These are phyloP conservation scores for Chelon auratus DNA, from an alignment of 2,797 vertebrate species.

Conservation along the genomic window DNA sequence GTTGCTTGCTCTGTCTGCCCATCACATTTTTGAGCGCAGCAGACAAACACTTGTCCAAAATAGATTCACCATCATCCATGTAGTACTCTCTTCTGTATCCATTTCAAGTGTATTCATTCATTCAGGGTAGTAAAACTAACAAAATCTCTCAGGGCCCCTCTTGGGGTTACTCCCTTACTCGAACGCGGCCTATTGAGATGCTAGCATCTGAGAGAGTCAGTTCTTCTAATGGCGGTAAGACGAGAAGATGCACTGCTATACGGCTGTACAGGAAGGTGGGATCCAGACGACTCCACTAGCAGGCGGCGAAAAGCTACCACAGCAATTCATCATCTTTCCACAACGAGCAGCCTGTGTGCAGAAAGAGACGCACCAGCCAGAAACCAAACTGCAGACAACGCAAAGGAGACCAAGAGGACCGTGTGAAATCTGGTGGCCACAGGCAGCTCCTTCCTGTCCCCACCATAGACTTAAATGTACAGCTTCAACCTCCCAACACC, in stretches of 20 bases:
- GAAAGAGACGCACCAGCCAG: constrained; percentile 33
- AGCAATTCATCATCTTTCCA: constrained; percentile 71
- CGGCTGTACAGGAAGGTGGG: constrained; percentile 58
- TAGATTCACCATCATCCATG: neutral
- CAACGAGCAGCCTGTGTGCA: constrained; percentile 47
- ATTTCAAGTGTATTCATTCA: constrained; percentile 1
- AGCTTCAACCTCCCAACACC: constrained; percentile 36
- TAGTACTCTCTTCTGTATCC: neutral
- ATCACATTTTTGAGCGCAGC: constrained; percentile 1
- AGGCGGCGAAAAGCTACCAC: constrained; percentile 59
- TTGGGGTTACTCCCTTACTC: constrained; percentile 4
- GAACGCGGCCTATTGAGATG: constrained; percentile 46
- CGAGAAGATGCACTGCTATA: constrained; percentile 47
- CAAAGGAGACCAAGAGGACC: constrained; percentile 39
- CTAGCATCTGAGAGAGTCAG: constrained; percentile 52
- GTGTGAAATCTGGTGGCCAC: constrained; percentile 63
- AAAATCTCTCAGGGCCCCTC: neutral
- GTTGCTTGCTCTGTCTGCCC: constrained; percentile 1
- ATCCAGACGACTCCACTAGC: constrained; percentile 52
- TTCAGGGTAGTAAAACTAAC: neutral
- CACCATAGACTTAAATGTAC: constrained; percentile 10
- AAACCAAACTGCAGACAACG: constrained; percentile 58
- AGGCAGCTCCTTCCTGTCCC: constrained; percentile 60
- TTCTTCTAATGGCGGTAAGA: constrained; percentile 59
- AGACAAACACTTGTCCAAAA: constrained; percentile 11